phyloP scores from a whole-genome alignment of 2,113 vertebrate genomes.

The Hystrix cristata region DNA sequence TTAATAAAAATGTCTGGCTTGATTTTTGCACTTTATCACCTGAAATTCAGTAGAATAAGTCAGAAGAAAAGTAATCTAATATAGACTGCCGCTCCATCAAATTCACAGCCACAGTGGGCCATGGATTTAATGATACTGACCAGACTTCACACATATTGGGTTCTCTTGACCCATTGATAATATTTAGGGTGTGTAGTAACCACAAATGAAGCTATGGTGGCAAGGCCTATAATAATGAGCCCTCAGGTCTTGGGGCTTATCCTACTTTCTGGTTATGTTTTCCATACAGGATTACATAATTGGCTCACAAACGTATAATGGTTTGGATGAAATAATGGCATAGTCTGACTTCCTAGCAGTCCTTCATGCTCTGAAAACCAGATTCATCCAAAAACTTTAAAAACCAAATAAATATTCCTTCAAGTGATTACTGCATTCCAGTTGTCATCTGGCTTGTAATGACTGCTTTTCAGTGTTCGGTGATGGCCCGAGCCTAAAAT shows the following conservation, averaged over 20 bases:
- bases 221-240: slow-evolving; percentile 14
- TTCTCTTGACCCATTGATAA: slow-evolving; percentile 59
- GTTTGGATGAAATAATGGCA: slow-evolving; percentile 62
- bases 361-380: slow-evolving; percentile 74
- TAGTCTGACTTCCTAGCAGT: slow-evolving; percentile 68
- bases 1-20: slow-evolving; percentile 47
- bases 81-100: neutral
- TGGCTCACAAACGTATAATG: slow-evolving; percentile 59
- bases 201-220: slow-evolving; percentile 33
- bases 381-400: slow-evolving; percentile 76
- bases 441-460: slow-evolving; percentile 80
- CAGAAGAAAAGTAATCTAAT: slow-evolving; percentile 43
- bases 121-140: neutral
- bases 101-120: neutral
- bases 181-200: slow-evolving; percentile 49
- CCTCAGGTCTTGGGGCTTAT: slow-evolving; percentile 39
- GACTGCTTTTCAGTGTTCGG: slow-evolving; percentile 66
- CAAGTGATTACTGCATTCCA: slow-evolving; percentile 68
- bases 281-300: slow-evolving; percentile 71
- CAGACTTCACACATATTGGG: slow-evolving; percentile 52
- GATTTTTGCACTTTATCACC: slow-evolving; percentile 2
- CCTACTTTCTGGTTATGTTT: slow-evolving; percentile 51
- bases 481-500: slow-evolving; percentile 80
- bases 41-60: slow-evolving; percentile 50
- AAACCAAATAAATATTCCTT: slow-evolving; percentile 74